A percentile compares a stretch with the other conserved stretches of the same genome.
phyloP scores from a whole-genome alignment of 1,140 invertebrate genomes.

The Drosophila triauraria region DNA sequence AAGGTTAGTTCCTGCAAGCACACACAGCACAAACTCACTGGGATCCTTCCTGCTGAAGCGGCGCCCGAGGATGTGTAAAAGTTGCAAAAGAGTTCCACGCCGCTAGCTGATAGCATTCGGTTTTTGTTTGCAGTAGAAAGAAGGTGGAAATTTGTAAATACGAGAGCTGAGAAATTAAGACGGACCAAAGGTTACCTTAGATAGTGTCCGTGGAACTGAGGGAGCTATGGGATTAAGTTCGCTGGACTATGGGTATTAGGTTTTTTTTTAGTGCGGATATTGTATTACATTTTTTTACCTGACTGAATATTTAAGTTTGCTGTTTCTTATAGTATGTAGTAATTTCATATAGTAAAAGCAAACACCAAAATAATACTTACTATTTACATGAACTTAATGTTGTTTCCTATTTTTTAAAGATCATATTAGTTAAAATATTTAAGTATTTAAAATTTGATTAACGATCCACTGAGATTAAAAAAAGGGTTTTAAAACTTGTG shows the following conservation, averaged over 20 bases:
- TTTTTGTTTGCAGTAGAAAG: conserved; percentile 14
- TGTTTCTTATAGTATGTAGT: no score
- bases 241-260: not conserved
- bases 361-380: no score
- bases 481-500: no score
- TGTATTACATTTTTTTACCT: not conserved
- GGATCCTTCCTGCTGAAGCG: conserved; percentile 23
- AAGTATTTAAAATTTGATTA: no score
- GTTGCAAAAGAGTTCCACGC: conserved; percentile 47
- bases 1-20: conserved; percentile 64
- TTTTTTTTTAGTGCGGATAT: not conserved
- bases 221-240: not conserved
- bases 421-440: no score
- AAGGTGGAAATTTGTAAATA: conserved; percentile 39
- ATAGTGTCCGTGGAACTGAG: conserved; percentile 3
- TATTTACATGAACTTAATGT: no score
- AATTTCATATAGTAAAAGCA: no score
- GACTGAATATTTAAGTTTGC: accelerated
- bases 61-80: conserved; percentile 50
- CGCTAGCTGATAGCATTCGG: conserved; percentile 44
- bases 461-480: no score
- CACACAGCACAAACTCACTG: not conserved
- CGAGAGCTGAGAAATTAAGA: conserved; percentile 29
- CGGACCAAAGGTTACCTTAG: conserved; percentile 15
- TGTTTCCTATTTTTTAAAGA: no score